Percentiles rank a stretch among this genome's conserved stretches.
phyloP scores from a whole-genome alignment of 2,113 vertebrate genomes.

The Percopsis transmontana region DNA sequence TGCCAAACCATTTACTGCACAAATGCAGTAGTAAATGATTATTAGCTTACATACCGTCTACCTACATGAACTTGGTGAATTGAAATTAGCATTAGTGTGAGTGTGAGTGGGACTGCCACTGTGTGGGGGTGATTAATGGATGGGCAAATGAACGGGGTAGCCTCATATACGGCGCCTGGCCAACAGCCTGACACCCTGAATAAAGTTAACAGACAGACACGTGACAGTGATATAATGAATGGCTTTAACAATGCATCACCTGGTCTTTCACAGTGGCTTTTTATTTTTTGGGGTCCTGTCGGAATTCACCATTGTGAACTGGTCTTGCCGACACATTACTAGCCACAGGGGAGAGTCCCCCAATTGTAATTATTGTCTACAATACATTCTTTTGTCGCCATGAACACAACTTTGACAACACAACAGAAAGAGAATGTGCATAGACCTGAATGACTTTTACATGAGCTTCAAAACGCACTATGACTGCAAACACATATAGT shows the following conservation, averaged over 20 bases:
- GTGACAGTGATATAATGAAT: conserved; percentile 61
- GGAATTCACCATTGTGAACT: conserved; percentile 60
- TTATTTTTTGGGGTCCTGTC: conserved; percentile 32
- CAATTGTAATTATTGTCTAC: conserved; percentile 46
- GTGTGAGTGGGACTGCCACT: conserved; percentile 22
- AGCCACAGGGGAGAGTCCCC: conserved; percentile 42
- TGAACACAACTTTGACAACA: conserved; percentile 38
- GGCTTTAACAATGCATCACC: conserved; percentile 60
- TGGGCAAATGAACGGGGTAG: conserved; percentile 20
- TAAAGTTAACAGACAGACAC: conserved; percentile 36
- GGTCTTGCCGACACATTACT: conserved; percentile 65
- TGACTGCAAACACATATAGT: too few species aligned
- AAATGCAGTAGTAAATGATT: too few species aligned
- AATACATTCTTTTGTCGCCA: conserved; percentile 48
- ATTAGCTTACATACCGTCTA: not conserved
- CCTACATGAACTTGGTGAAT: not conserved
- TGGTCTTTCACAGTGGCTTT: conserved; percentile 57
- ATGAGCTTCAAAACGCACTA: too few species aligned
- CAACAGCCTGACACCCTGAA: conserved; percentile 35
- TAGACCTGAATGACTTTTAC: not conserved
- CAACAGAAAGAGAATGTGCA: conserved; percentile 58
- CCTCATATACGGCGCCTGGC: conserved; percentile 21
- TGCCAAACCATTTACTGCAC: too few species aligned
- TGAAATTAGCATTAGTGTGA: not conserved
- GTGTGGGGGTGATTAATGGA: conserved; percentile 54